Conservation (phyloP, 1,140 invertebrate genomes). For the Metaphire vulgaris region DNA sequence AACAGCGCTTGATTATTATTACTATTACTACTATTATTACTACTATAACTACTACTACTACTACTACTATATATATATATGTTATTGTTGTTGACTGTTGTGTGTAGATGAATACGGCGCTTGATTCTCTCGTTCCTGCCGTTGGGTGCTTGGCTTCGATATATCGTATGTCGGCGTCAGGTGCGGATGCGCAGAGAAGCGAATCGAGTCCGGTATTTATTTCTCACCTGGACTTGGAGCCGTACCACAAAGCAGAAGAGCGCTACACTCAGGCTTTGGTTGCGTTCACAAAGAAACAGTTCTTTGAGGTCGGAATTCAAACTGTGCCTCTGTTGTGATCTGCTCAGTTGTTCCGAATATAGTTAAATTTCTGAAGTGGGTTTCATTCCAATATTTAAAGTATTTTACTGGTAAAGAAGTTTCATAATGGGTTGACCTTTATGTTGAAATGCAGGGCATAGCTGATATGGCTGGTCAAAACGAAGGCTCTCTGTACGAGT, state of each 20-base stretch:
- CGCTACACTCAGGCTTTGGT: constrained; percentile 39
- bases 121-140: background rate
- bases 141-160: background rate
- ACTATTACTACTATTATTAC: too few relatives aligned
- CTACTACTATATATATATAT: too few relatives aligned
- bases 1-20: too few relatives aligned
- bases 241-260: constrained; percentile 37
- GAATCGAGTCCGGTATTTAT: constrained; percentile 33
- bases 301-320: constrained; percentile 40
- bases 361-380: too few relatives aligned
- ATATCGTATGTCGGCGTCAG: background rate
- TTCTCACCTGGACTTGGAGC: constrained; percentile 37
- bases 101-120: background rate
- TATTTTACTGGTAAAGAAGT: too few relatives aligned
- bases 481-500: constrained; percentile 40
- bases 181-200: background rate
- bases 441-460: constrained; percentile 42
- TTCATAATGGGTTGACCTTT: too few relatives aligned
- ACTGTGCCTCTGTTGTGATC: background rate
- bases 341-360: background rate
- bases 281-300: constrained; percentile 42
- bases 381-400: too few relatives aligned
- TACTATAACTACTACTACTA: too few relatives aligned
- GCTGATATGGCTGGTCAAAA: constrained; percentile 41
- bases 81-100: too few relatives aligned